Conservation (phyloP, 2,113 vertebrate species). For the Erythrocebus patas region DNA sequence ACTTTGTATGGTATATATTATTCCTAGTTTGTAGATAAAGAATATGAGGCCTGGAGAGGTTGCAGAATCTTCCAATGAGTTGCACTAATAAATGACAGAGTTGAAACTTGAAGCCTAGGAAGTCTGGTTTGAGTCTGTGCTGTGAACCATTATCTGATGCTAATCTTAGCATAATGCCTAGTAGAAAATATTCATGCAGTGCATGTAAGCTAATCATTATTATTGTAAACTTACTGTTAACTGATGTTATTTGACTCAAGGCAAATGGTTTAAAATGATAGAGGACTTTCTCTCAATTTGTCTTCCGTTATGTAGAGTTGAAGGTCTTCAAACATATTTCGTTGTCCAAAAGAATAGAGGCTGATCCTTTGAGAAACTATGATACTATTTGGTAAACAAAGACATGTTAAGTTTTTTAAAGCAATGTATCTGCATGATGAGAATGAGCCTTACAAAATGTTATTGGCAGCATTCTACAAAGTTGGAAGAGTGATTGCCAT, state of each 20-base stretch:
- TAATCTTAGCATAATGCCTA: background rate
- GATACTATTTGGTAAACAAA: background rate
- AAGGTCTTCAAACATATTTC: background rate
- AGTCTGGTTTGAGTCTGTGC: background rate
- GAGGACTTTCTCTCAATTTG: background rate
- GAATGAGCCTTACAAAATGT: background rate
- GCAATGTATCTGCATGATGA: background rate
- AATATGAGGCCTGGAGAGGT: background rate
- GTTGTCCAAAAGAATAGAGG: background rate
- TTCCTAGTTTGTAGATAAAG: background rate
- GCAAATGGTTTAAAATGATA: background rate
- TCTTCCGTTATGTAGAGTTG: background rate
- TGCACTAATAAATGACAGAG: background rate
- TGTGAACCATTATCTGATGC: background rate
- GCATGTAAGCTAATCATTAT: background rate
- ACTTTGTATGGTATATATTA: background rate
- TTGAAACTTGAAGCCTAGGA: background rate
- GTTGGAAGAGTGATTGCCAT: constrained; percentile 62
- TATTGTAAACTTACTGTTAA: background rate
- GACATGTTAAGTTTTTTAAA: background rate
- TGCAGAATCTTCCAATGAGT: background rate
- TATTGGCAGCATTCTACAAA: constrained; percentile 57
- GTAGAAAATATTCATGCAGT: background rate
- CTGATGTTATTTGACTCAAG: background rate
- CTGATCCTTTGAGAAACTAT: background rate